phyloP scores from a whole-genome alignment of 2,113 vertebrate species.

The Mobula hypostoma region DNA sequence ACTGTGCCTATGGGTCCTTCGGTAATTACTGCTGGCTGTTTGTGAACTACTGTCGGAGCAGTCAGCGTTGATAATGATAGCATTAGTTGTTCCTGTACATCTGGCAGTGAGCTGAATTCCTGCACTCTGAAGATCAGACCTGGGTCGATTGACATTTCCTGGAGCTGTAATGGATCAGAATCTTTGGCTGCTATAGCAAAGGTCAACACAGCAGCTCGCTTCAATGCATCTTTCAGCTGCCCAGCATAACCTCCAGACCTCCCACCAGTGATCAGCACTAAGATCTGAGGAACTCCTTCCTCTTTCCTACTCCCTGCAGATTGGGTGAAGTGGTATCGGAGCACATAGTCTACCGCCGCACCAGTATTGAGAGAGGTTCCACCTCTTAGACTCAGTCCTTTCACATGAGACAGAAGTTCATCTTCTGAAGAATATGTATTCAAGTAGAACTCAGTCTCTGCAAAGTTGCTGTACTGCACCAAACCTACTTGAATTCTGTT shows the following conservation, averaged over 20 bases:
- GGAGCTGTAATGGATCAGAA: constrained; percentile 62
- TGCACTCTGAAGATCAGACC: constrained; percentile 65
- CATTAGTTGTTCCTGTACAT: constrained; percentile 51
- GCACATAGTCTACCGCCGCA: constrained; percentile 71
- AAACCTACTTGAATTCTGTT: constrained; percentile 77
- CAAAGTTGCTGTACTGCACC: constrained; percentile 79
- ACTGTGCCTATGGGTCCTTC: neutral
- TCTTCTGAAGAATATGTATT: constrained; percentile 65
- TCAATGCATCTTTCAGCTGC: constrained; percentile 59
- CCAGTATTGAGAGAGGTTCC: constrained; percentile 70
- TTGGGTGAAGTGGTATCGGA: constrained; percentile 67
- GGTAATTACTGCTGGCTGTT: neutral
- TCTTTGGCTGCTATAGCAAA: constrained; percentile 74
- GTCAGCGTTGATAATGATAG: constrained; percentile 55
- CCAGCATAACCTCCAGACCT: constrained; percentile 70
- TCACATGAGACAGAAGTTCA: constrained; percentile 66
- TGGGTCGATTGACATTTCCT: constrained; percentile 76
- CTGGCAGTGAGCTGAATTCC: constrained; percentile 50
- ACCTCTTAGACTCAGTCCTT: constrained; percentile 68
- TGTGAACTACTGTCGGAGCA: constrained; percentile 42
- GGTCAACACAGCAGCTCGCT: constrained; percentile 65
- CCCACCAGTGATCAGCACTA: constrained; percentile 81
- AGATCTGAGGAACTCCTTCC: constrained; percentile 78
- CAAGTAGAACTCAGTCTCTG: constrained; percentile 78
- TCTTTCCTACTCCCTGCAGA: constrained; percentile 69